These are phyloP conservation scores for Drosophila santomea DNA, from an alignment of 1,140 invertebrate species.

Conservation along the genomic window DNA sequence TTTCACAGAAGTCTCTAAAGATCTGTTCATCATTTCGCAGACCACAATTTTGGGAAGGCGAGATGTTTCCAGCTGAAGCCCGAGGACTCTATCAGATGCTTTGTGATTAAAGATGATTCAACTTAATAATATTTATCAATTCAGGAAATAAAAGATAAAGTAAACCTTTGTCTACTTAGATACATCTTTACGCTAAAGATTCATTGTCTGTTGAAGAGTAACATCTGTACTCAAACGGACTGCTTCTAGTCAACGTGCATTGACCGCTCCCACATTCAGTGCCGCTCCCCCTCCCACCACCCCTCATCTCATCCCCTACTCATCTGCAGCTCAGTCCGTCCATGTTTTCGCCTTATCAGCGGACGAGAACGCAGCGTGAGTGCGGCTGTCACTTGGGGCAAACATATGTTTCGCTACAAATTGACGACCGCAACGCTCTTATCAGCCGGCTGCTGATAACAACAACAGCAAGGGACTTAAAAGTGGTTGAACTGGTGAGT, in stretches of 20 bases:
- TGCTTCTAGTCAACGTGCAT: constrained; percentile 40
- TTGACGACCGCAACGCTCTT: constrained; percentile 74
- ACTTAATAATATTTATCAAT: too few species aligned
- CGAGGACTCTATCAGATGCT: too few species aligned
- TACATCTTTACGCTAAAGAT: neutral
- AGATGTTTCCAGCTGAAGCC: too few species aligned
- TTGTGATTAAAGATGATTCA: too few species aligned
- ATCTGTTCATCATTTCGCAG: neutral
- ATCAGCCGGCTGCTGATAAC: constrained; percentile 66
- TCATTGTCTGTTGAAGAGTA: neutral
- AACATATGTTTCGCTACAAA: constrained; percentile 81
- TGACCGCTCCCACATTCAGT: constrained; percentile 63
- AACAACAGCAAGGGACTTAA: constrained; percentile 12
- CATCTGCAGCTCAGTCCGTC: neutral
- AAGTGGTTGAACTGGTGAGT: neutral
- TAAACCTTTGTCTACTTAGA: too few species aligned
- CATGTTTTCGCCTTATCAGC: constrained; percentile 52
- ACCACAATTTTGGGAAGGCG: too few species aligned
- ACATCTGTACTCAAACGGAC: constrained; percentile 16
- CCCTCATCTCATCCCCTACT: neutral
- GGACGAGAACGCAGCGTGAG: constrained; percentile 58
- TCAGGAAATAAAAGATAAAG: too few species aligned
- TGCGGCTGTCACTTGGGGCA: constrained; percentile 76
- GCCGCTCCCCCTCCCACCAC: neutral
- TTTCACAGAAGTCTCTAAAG: neutral